Percentiles rank a stretch among this genome's conserved stretches.
These are phyloP conservation scores for Armadillidium nasatum DNA, from an alignment of 1,140 invertebrate genomes.

Conservation along the genomic window DNA sequence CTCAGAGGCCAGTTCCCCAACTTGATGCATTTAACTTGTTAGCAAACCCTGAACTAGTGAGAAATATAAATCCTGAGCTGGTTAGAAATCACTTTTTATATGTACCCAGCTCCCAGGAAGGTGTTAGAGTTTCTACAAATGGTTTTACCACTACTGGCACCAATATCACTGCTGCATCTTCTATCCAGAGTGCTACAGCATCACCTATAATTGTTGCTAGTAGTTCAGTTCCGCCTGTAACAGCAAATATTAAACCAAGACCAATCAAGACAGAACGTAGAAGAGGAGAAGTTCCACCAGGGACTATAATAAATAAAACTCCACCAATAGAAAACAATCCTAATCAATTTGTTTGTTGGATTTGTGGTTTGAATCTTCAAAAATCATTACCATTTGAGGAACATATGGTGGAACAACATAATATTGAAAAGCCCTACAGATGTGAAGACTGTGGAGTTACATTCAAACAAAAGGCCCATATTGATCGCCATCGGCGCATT, in stretches of 20 bases:
- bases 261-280: constrained; percentile 23
- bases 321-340: constrained; percentile 33
- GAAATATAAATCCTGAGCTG: constrained; percentile 44
- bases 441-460: constrained; percentile 45
- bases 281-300: constrained; percentile 33
- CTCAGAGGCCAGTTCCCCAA: constrained; percentile 43
- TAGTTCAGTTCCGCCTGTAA: not conserved
- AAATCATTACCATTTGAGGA: constrained; percentile 44
- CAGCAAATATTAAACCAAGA: constrained; percentile 1
- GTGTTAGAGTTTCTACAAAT: constrained; percentile 40
- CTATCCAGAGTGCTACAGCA: constrained; percentile 19
- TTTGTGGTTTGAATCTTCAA: constrained; percentile 43
- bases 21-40: constrained; percentile 44
- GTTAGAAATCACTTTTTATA: constrained; percentile 45
- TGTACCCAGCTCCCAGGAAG: constrained; percentile 44
- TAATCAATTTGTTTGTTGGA: constrained; percentile 43
- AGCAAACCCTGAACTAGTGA: constrained; percentile 41
- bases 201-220: constrained; percentile 32
- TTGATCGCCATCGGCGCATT: constrained; percentile 44
- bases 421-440: constrained; percentile 43
- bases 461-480: constrained; percentile 44
- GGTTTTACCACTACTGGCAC: constrained; percentile 39
- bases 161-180: not conserved
- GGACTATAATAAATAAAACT: constrained; percentile 36
- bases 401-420: constrained; percentile 45